Conservation (phyloP, 2,797 vertebrate genomes). For the Strix occidentalis region DNA sequence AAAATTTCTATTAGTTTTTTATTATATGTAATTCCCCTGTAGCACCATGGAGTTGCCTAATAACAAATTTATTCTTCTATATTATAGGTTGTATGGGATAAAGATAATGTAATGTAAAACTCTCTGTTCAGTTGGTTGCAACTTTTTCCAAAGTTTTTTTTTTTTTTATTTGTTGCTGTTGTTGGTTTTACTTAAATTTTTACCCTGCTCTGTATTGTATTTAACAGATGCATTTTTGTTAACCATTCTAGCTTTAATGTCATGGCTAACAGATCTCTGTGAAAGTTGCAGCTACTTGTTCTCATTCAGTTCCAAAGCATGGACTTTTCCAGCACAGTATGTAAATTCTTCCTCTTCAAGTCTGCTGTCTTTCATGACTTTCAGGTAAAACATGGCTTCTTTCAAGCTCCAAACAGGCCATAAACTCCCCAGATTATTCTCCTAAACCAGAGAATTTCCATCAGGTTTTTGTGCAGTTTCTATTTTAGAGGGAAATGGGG, state of each 20-base stretch:
- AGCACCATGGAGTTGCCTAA: slow-evolving; percentile 11
- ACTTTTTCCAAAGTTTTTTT: background rate
- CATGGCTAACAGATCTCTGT: background rate
- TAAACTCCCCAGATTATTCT: background rate
- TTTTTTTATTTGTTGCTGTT: background rate
- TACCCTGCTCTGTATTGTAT: background rate
- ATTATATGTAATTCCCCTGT: slow-evolving; percentile 12
- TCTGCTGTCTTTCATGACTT: background rate
- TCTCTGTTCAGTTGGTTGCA: background rate
- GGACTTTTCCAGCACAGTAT: background rate
- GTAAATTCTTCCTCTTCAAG: background rate
- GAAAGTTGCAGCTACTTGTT: background rate
- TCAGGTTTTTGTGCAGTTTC: background rate
- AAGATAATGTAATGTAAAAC: background rate
- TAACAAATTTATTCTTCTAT: background rate
- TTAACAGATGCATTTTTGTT: background rate
- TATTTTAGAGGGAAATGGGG: background rate
- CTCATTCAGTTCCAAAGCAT: background rate
- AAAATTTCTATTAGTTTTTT: slow-evolving; percentile 56
- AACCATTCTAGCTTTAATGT: background rate
- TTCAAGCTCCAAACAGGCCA: background rate
- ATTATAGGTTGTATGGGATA: background rate
- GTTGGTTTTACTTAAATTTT: background rate
- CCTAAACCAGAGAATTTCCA: background rate
- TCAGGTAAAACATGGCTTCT: background rate